These are phyloP conservation scores for Drosophila bifasciata DNA, from an alignment of 1,140 invertebrate genomes.

Conservation along the genomic window DNA sequence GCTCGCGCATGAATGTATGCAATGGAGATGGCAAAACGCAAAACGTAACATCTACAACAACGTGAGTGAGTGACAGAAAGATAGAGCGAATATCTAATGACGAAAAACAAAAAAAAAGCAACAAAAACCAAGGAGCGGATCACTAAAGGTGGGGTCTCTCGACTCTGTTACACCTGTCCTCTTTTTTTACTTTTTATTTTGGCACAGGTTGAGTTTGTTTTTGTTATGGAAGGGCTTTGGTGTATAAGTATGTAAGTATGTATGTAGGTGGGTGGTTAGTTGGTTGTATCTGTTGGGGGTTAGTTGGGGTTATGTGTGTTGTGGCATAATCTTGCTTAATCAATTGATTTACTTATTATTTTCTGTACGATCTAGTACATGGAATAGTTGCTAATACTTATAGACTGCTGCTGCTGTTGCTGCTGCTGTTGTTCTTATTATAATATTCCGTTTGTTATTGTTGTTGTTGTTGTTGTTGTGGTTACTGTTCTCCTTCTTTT, in stretches of 20 bases:
- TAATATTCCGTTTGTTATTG: slow-evolving; percentile 23
- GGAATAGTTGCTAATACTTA: slow-evolving; percentile 61
- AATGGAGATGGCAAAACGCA: slow-evolving; percentile 37
- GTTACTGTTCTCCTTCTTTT: slow-evolving; percentile 41
- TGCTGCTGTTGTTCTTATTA: slow-evolving; percentile 19
- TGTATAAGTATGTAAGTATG: slow-evolving; percentile 4
- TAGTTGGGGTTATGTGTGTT: slow-evolving; percentile 1
- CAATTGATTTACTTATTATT: slow-evolving; percentile 43
- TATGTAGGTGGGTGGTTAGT: slow-evolving; percentile 7
- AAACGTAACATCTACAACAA: slow-evolving; percentile 26
- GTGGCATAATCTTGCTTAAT: slow-evolving; percentile 29
- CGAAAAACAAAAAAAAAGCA: background rate
- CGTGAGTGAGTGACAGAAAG: slow-evolving; percentile 14
- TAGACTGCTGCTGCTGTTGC: slow-evolving; percentile 12
- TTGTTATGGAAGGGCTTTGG: slow-evolving; percentile 14
- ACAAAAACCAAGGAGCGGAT: background rate
- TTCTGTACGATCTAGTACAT: slow-evolving; percentile 63
- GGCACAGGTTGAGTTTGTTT: slow-evolving; percentile 30
- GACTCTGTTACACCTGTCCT: no score
- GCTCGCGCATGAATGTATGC: slow-evolving; percentile 51
- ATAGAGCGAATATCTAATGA: slow-evolving; percentile 26
- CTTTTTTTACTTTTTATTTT: background rate
- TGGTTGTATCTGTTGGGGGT: slow-evolving; percentile 14
- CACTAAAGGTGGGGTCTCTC: no score
- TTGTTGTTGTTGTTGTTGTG: slow-evolving; percentile 42